These are phyloP conservation scores for Dione juno DNA, from an alignment of 2,888 invertebrate genomes.

Conservation along the genomic window DNA sequence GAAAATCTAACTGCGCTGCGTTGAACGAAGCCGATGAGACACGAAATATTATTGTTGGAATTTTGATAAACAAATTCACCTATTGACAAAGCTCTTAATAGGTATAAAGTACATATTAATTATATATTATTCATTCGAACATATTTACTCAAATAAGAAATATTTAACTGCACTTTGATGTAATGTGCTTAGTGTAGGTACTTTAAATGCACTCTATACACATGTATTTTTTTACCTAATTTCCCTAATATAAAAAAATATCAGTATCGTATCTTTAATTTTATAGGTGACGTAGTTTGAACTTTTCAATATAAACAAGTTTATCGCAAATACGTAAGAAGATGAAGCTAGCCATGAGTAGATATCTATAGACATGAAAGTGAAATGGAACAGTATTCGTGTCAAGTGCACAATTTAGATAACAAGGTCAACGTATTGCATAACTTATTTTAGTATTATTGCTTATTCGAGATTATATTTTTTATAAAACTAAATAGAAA, in stretches of 20 bases:
- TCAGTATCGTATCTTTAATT: neutral
- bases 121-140: neutral
- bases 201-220: no score
- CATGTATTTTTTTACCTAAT: neutral
- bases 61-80: slow-evolving; percentile 48
- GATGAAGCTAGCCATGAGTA: slow-evolving; percentile 60
- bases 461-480: slow-evolving; percentile 42
- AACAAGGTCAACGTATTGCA: slow-evolving; percentile 79
- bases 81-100: slow-evolving; percentile 41
- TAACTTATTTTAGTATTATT: slow-evolving; percentile 66
- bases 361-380: slow-evolving; percentile 73
- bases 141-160: neutral
- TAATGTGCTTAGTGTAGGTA: neutral
- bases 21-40: slow-evolving; percentile 65
- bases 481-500: neutral
- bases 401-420: slow-evolving; percentile 83
- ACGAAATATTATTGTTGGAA: slow-evolving; percentile 62
- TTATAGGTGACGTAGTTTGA: neutral
- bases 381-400: slow-evolving; percentile 82
- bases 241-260: neutral
- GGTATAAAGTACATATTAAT: slow-evolving; percentile 25
- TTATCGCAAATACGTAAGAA: slow-evolving; percentile 54
- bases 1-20: slow-evolving; percentile 60
- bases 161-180: neutral
- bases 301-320: slow-evolving; percentile 31